phyloP scores from a whole-genome alignment of 2,113 vertebrate genomes.

The Macquaria australasica region DNA sequence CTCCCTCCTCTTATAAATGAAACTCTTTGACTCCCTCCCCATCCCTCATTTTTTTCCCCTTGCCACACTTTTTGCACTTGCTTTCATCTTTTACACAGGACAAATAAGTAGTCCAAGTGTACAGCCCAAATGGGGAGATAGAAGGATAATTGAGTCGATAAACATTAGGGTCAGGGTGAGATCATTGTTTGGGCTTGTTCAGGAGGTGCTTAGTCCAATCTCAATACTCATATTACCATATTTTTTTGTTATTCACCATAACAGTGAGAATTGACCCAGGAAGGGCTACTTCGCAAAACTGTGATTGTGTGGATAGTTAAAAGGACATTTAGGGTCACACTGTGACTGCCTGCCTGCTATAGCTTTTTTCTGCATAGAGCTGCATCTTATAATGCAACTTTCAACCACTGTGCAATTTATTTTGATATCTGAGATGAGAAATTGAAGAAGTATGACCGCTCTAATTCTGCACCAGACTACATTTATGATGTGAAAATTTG shows the following conservation, averaged over 20 bases:
- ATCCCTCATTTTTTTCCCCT: constrained; percentile 65
- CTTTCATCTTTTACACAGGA: constrained; percentile 86
- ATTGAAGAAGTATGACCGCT: constrained; percentile 65
- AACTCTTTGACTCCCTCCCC: constrained; percentile 82
- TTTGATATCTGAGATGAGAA: constrained; percentile 70
- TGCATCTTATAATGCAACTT: constrained; percentile 62
- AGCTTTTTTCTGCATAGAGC: constrained; percentile 31
- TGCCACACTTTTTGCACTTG: constrained; percentile 73
- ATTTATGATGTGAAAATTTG: constrained; percentile 70
- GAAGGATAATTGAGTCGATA: constrained; percentile 86
- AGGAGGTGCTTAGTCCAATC: constrained; percentile 73
- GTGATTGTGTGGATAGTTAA: constrained; percentile 70
- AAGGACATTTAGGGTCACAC: constrained; percentile 63
- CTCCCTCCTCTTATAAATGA: constrained; percentile 83
- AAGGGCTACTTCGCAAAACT: constrained; percentile 58
- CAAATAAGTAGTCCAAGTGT: constrained; percentile 77
- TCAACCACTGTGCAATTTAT: constrained; percentile 67
- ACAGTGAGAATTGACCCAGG: constrained; percentile 69
- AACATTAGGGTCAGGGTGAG: constrained; percentile 81
- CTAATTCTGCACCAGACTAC: constrained; percentile 67
- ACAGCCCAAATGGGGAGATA: constrained; percentile 78
- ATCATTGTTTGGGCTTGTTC: constrained; percentile 77
- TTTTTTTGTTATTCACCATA: constrained; percentile 72
- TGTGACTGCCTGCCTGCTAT: constrained; percentile 32
- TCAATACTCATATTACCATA: constrained; percentile 75